Evolutionary conservation across 2,113 vertebrate species (phyloP).

Genomic region (Ceuthmochares aereus): DNA sequence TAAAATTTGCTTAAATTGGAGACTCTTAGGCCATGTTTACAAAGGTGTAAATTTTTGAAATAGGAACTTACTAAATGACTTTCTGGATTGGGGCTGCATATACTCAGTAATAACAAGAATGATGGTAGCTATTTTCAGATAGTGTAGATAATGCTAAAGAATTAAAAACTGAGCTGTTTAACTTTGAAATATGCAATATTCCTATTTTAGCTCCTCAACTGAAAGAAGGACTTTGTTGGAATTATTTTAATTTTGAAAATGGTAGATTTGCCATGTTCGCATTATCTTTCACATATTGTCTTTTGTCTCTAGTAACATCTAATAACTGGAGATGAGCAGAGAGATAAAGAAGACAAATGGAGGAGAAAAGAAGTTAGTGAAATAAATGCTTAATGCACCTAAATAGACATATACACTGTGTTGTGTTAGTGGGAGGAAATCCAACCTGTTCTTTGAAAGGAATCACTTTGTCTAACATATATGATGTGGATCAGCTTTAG

Average conservation of each 20-base stretch:
- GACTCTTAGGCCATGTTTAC: not conserved
- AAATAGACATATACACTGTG: fast-evolving
- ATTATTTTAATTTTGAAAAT: not conserved
- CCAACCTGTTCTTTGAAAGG: not conserved
- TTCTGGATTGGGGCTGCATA: not conserved
- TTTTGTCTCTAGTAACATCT: not conserved
- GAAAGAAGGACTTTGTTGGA: not conserved
- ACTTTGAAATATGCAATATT: not conserved
- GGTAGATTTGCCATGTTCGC: not conserved
- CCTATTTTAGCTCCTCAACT: not conserved
- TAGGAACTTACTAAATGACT: not conserved
- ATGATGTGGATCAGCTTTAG: not conserved
- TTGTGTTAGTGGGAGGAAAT: not conserved
- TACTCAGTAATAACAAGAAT: not conserved
- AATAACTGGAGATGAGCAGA: not conserved
- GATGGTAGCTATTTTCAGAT: not conserved
- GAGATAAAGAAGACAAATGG: not conserved
- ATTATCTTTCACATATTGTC: not conserved
- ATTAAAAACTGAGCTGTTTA: not conserved
- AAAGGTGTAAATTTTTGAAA: not conserved
- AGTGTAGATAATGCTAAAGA: not conserved
- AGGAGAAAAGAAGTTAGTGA: not conserved
- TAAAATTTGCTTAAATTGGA: not conserved
- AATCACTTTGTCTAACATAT: not conserved
- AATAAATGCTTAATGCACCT: not conserved